A percentile compares a stretch with the other conserved stretches of the same genome.
Evolutionary conservation across 2,797 vertebrate genomes (phyloP).

Genomic region (Sebastes diaconus): DNA sequence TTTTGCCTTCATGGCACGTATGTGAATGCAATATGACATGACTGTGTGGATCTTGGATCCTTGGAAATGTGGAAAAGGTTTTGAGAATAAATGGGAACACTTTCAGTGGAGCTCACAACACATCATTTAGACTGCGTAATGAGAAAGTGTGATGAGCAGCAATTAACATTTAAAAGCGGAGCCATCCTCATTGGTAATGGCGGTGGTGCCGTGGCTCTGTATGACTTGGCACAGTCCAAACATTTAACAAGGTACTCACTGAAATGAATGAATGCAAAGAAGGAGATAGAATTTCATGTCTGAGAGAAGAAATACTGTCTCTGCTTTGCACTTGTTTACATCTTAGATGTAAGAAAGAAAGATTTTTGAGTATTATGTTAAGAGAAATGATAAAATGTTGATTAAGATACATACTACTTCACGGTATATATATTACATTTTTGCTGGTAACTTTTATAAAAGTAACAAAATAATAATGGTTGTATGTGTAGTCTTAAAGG

Average conservation of each 20-base stretch:
- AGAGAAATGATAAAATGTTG: not conserved
- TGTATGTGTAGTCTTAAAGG: not conserved
- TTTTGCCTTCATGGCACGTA: constrained; percentile 41
- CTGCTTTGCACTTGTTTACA: constrained; percentile 6
- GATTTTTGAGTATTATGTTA: not conserved
- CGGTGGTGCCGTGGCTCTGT: constrained; percentile 45
- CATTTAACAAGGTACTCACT: constrained; percentile 73
- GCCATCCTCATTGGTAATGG: constrained; percentile 70
- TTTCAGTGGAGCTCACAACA: constrained; percentile 54
- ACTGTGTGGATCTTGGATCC: constrained; percentile 51
- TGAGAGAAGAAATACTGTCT: not conserved
- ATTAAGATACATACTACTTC: not conserved
- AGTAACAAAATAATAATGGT: constrained; percentile 12
- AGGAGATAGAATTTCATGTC: constrained; percentile 23
- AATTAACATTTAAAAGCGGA: constrained; percentile 82
- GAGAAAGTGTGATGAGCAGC: constrained; percentile 69
- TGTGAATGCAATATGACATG: constrained; percentile 38
- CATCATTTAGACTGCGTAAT: constrained; percentile 75
- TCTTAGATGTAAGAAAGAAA: not conserved
- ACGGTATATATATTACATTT: not conserved
- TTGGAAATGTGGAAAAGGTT: constrained; percentile 2
- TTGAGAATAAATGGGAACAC: constrained; percentile 60
- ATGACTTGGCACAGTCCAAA: constrained; percentile 70
- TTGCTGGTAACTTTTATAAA: not conserved
- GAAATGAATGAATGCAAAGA: constrained; percentile 54